phyloP scores from a whole-genome alignment of 1,140 invertebrate species.

The Drosophila mojavensis region DNA sequence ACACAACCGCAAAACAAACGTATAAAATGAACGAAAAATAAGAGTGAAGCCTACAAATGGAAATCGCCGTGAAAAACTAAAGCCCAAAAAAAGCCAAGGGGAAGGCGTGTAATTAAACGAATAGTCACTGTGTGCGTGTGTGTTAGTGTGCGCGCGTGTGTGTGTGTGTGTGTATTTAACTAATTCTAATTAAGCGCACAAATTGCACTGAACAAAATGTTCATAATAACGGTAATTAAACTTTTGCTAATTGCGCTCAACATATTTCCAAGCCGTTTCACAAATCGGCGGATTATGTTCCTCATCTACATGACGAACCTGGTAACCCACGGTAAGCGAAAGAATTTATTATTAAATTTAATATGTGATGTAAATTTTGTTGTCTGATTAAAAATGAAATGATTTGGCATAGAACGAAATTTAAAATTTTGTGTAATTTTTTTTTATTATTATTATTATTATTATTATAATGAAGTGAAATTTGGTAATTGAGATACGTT shows the following conservation, averaged over 20 bases:
- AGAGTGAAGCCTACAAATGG: constrained; percentile 33
- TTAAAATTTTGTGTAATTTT: too few relatives aligned
- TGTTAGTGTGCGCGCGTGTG: neutral
- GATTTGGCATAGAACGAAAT: too few relatives aligned
- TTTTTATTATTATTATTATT: too few relatives aligned
- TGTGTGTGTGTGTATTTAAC: constrained; percentile 20
- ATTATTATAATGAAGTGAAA: too few relatives aligned
- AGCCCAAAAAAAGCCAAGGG: constrained; percentile 12
- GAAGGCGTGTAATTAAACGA: constrained; percentile 41
- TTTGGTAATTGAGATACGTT: too few relatives aligned
- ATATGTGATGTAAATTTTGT: neutral
- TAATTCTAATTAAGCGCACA: constrained; percentile 41
- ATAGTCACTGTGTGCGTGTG: constrained; percentile 7
- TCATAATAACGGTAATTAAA: constrained; percentile 83
- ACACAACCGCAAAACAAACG: constrained; percentile 6
- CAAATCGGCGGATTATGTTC: constrained; percentile 83
- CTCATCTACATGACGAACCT: constrained; percentile 82
- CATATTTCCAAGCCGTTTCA: constrained; percentile 83
- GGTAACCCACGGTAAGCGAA: constrained; percentile 75
- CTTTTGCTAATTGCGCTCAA: constrained; percentile 82
- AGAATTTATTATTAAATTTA: neutral
- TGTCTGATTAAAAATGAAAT: too few relatives aligned
- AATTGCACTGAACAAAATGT: constrained; percentile 65
- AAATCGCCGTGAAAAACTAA: constrained; percentile 36
- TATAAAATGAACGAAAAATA: constrained; percentile 29